Evolutionary conservation across 2,888 invertebrate genomes (phyloP).

Genomic region (Nycteola revayana): DNA sequence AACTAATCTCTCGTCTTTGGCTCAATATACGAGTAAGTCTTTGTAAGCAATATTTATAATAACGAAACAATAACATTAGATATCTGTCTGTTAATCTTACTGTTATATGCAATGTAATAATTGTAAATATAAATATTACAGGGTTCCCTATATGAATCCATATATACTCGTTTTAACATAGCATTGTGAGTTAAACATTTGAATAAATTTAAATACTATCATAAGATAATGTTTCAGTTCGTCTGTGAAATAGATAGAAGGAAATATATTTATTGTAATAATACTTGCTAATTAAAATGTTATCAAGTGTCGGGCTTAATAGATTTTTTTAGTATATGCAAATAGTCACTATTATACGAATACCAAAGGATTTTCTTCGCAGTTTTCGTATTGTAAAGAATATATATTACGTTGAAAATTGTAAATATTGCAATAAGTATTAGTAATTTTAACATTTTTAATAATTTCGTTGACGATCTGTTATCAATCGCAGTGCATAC

Average conservation of each 20-base stretch:
- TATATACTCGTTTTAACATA: conserved; percentile 26
- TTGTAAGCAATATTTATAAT: conserved; percentile 34
- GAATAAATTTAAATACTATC: conserved; percentile 18
- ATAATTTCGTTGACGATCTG: conserved; percentile 14
- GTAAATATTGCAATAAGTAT: conserved; percentile 41
- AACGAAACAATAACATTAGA: conserved; percentile 45
- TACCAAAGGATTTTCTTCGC: no score
- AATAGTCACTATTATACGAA: no score
- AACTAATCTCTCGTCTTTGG: conserved; percentile 16
- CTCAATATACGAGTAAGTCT: conserved; percentile 36
- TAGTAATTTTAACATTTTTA: conserved; percentile 21
- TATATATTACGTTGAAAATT: conserved; percentile 23
- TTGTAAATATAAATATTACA: conserved; percentile 40
- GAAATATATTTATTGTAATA: conserved; percentile 21
- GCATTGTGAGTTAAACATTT: conserved; percentile 22
- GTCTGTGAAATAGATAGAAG: conserved; percentile 29
- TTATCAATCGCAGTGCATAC: conserved; percentile 16
- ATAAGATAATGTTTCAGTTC: conserved; percentile 25
- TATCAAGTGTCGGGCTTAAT: conserved; percentile 37
- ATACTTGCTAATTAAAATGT: conserved; percentile 16
- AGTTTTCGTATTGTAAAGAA: conserved; percentile 18
- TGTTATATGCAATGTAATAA: conserved; percentile 20
- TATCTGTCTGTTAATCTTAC: conserved; percentile 25
- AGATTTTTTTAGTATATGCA: conserved; percentile 33
- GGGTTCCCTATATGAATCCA: conserved; percentile 51